A percentile compares a stretch with the other conserved stretches of the same genome.
Conservation (phyloP, 2,888 invertebrate species). For the Cephus nigrinus region DNA sequence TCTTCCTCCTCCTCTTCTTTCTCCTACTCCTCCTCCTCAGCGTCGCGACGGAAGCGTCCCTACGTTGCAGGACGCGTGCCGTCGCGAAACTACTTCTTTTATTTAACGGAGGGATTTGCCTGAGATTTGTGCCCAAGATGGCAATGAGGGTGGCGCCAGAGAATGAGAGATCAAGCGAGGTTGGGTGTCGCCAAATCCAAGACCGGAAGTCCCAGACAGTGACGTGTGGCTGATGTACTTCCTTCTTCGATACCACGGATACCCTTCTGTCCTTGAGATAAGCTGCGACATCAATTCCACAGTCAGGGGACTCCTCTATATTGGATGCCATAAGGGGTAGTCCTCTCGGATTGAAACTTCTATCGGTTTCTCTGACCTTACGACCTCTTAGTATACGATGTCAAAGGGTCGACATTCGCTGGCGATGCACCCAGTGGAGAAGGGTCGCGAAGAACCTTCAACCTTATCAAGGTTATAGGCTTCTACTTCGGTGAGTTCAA, state of each 20-base stretch:
- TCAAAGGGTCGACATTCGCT: not conserved
- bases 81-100: slow-evolving; percentile 27
- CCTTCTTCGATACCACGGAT: not conserved
- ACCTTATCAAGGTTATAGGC: slow-evolving; percentile 31
- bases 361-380: not conserved
- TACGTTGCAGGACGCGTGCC: slow-evolving; percentile 9
- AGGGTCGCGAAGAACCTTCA: not conserved
- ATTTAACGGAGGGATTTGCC: slow-evolving; percentile 36
- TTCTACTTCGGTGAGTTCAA: slow-evolving; percentile 52
- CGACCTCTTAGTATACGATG: not conserved
- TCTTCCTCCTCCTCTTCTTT: slow-evolving; percentile 15
- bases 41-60: slow-evolving; percentile 8
- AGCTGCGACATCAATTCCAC: not conserved
- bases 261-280: not conserved
- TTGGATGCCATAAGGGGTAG: not conserved
- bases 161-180: slow-evolving; percentile 10
- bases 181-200: not conserved
- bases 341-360: not conserved
- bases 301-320: not conserved
- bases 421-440: not conserved
- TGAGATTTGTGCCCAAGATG: slow-evolving; percentile 21
- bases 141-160: slow-evolving; percentile 15
- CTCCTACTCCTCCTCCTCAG: slow-evolving; percentile 16
- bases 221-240: not conserved
- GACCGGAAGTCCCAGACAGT: not conserved